Evolutionary conservation across 2,888 invertebrate genomes (phyloP).

Genomic region (Apoda limacodes): DNA sequence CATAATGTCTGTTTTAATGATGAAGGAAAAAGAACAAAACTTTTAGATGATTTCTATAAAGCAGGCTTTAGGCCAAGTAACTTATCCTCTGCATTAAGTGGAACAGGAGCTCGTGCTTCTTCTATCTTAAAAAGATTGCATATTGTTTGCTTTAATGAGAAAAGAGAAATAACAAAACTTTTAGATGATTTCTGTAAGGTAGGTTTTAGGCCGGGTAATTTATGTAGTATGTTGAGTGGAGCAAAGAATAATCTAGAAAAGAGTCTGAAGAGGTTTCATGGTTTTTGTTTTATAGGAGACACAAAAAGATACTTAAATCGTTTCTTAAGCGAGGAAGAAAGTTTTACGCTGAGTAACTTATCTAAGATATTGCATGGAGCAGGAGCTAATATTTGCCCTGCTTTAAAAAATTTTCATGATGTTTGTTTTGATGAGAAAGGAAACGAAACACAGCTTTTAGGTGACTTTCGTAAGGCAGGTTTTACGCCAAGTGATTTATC

Average conservation of each 20-base stretch:
- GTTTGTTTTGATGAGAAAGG: slow-evolving; percentile 28
- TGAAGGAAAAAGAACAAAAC: slow-evolving; percentile 23
- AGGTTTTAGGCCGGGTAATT: slow-evolving; percentile 20
- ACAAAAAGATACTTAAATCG: slow-evolving; percentile 24
- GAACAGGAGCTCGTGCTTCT: slow-evolving; percentile 22
- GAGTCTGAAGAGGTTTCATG: no score
- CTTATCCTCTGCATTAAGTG: slow-evolving; percentile 26
- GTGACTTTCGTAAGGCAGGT: slow-evolving; percentile 20
- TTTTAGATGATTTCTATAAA: slow-evolving; percentile 25
- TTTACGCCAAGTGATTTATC: slow-evolving; percentile 25
- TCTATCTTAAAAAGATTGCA: slow-evolving; percentile 20
- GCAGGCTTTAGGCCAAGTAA: slow-evolving; percentile 21
- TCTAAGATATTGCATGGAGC: slow-evolving; percentile 28
- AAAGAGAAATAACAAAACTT: slow-evolving; percentile 24
- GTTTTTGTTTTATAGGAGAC: slow-evolving; percentile 24
- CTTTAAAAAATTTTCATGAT: slow-evolving; percentile 26
- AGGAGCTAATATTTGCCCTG: slow-evolving; percentile 26
- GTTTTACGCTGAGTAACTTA: slow-evolving; percentile 23
- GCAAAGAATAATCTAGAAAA: slow-evolving; percentile 20
- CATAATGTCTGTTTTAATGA: slow-evolving; percentile 23
- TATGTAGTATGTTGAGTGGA: slow-evolving; percentile 25
- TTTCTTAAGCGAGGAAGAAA: slow-evolving; percentile 18
- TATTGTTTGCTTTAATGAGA: slow-evolving; percentile 20
- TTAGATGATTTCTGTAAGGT: slow-evolving; percentile 23
- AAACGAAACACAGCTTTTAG: slow-evolving; percentile 27